Evolutionary conservation across 2,113 vertebrate species (phyloP).

Genomic region (Procavia capensis): DNA sequence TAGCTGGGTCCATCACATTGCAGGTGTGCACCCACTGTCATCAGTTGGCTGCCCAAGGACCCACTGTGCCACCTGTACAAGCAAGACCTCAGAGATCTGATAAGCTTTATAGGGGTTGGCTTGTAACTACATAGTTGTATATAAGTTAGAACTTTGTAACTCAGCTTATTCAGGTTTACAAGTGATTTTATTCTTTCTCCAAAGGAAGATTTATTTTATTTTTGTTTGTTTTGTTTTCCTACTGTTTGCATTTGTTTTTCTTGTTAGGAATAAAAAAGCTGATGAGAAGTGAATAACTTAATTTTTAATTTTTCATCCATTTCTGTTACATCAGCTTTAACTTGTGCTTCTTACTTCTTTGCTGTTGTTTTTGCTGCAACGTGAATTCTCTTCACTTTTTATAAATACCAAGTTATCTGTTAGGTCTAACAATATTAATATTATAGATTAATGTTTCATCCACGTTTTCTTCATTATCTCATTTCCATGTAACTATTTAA

Average conservation of each 20-base stretch:
- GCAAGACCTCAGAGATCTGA: no score
- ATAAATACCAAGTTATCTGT: background rate
- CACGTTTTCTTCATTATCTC: background rate
- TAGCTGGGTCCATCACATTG: no score
- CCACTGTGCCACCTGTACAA: no score
- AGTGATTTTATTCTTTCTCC: background rate
- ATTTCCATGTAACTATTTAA: background rate
- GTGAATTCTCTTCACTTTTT: background rate
- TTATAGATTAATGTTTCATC: background rate
- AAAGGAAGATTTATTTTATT: background rate
- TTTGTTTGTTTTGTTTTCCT: background rate
- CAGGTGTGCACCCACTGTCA: no score
- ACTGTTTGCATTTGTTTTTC: background rate
- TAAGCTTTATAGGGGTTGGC: no score
- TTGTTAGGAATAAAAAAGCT: background rate
- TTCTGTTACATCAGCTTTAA: background rate
- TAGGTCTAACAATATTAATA: background rate
- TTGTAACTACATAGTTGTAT: no score
- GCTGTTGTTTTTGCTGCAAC: background rate
- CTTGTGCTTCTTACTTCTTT: background rate
- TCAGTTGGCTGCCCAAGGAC: no score
- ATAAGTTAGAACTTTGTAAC: no score
- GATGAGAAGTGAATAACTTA: background rate
- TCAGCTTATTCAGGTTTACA: background rate
- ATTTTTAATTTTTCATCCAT: background rate